phyloP scores from a whole-genome alignment of 1,140 invertebrate genomes.

The Orchesella cincta region DNA sequence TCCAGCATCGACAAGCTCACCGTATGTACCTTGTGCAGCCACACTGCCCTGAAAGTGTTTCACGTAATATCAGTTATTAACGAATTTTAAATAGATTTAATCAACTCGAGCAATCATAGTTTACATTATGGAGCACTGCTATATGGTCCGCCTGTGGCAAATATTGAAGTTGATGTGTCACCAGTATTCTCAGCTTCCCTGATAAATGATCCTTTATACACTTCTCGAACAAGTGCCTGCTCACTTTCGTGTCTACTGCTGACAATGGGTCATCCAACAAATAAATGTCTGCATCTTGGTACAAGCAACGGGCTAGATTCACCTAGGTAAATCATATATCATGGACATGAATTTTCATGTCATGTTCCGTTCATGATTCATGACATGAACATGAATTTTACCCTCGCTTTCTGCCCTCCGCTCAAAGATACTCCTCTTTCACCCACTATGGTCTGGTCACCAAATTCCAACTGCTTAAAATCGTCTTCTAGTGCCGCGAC shows the following conservation, averaged over 20 bases:
- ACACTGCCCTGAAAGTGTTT: constrained; percentile 33
- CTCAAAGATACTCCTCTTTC: constrained; percentile 35
- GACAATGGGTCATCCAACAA: constrained; percentile 62
- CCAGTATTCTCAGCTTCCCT: constrained; percentile 63
- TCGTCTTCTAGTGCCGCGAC: constrained; percentile 76
- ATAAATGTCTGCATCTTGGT: constrained; percentile 58
- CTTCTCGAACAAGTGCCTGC: constrained; percentile 60
- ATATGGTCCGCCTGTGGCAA: constrained; percentile 74
- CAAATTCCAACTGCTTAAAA: constrained; percentile 61
- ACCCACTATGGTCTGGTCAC: constrained; percentile 11
- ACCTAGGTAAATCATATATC: constrained; percentile 53
- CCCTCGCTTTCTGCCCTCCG: constrained; percentile 65
- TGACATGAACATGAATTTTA: constrained; percentile 60
- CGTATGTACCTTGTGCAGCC: constrained; percentile 41
- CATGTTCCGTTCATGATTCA: background rate
- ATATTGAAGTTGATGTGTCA: constrained; percentile 83
- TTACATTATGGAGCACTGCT: constrained; percentile 71
- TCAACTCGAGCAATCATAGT: background rate
- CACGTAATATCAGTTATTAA: background rate
- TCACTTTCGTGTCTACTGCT: constrained; percentile 61
- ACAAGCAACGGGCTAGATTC: constrained; percentile 58
- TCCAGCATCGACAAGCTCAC: constrained; percentile 32
- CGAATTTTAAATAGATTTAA: background rate
- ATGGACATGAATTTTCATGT: background rate
- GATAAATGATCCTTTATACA: constrained; percentile 48